Evolutionary conservation across 2,113 vertebrate genomes (phyloP).

Genomic region (Notarius quadriscutis): DNA sequence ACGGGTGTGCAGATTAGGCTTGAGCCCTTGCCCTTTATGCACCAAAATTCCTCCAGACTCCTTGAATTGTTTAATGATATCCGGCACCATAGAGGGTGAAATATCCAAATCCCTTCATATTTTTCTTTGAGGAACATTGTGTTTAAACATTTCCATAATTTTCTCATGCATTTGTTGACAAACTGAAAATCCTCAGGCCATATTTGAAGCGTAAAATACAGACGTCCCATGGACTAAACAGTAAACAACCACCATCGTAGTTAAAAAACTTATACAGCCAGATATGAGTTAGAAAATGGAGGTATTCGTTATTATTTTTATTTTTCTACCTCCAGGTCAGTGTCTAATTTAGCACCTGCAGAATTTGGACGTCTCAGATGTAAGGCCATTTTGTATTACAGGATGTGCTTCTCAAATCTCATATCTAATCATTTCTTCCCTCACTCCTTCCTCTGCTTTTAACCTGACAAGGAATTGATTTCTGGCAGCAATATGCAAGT

Average conservation of each 20-base stretch:
- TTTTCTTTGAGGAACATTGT: no score
- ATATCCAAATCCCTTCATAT: no score
- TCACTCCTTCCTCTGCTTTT: slow-evolving; percentile 4
- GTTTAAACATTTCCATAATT: no score
- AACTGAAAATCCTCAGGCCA: slow-evolving; percentile 29
- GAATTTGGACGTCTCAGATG: slow-evolving; percentile 27
- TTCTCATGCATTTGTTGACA: no score
- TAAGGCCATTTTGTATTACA: slow-evolving; percentile 29
- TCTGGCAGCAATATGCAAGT: slow-evolving; percentile 47
- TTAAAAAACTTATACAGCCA: background rate
- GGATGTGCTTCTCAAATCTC: slow-evolving; percentile 13
- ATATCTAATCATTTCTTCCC: slow-evolving; percentile 6
- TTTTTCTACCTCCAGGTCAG: background rate
- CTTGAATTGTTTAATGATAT: no score
- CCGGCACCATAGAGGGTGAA: no score
- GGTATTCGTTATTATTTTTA: background rate
- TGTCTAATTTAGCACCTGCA: slow-evolving; percentile 11
- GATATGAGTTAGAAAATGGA: background rate
- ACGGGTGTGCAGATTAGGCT: no score
- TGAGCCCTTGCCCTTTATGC: no score
- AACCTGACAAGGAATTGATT: slow-evolving; percentile 40
- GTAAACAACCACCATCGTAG: background rate
- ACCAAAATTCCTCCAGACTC: no score
- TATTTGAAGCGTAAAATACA: slow-evolving; percentile 27
- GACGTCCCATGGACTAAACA: background rate